Evolutionary conservation across 2,888 invertebrate species (phyloP), one percentile per base, ranked within the genome.

Genomic region (Mesorhabditis belari): DNA sequence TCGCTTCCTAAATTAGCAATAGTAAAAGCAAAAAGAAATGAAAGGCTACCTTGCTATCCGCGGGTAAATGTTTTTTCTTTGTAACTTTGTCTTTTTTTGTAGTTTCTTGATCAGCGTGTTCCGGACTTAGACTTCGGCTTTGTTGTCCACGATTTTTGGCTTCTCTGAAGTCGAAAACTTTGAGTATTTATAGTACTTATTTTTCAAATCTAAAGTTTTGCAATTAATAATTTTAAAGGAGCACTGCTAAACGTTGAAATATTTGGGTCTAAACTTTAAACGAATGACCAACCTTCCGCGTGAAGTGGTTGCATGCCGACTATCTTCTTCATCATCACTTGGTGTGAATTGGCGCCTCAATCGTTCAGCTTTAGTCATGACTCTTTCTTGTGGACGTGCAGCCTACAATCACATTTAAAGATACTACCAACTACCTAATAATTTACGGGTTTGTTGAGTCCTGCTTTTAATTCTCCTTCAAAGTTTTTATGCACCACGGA

Each of bases 391-490:
- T n/a, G n/a, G n/a, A n/a, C 12, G 44, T 35, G 12, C n/a, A 35
- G 44, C 44, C 44, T 35, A 35, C 12, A 35, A 35, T 35, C 12
- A 35, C 12, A 35, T 9, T 35, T 35, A 35, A 35, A n/a, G n/a
- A n/a, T n/a, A n/a, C n/a, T 35, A 35, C n/a, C n/a, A 17, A 35
- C 44, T 17, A 17, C 44, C 44, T 1, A 1, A 35, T 17, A 35
- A 9, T 35, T n/a, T 17, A 9, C 44, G 12, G 44, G 44, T 35
- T 35, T 35, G 44, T 71, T 71, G 25, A 73, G 52, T 9, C 73
- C 73, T 4, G 73, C 64, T 28, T 70, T 71, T 55, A 73, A 58
- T 50, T 69, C 71, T 49, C 67, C 70, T 51, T 63, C 66, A 50
- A 73, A 73, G 50, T 70, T 70, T 44, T 63, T 65, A 35, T 35